Base-by-base conservation (phyloP, 2,888 invertebrate genomes). In the Eustalomyia histrio region DNA sequence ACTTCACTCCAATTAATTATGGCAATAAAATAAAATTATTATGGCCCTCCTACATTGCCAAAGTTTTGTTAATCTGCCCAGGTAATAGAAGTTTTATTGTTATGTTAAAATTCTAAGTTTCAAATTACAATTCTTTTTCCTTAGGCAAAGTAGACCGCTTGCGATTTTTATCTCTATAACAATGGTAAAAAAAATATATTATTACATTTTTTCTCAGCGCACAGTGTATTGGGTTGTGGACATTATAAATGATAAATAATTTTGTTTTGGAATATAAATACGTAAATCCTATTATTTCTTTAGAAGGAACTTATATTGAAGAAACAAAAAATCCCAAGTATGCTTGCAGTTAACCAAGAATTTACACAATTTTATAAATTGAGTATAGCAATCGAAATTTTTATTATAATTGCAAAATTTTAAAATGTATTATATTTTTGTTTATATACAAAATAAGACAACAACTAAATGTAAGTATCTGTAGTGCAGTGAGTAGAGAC, bases 111-210 rank as follows among this genome's bases (percentile, higher is more conserved):
- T 55, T 63, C 17, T 12, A 39, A 58, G 8, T 24, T 35, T 24
- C 12, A 18, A 33, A 67, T 78, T 60, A 60, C 43, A 60, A 53
- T 67, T 67, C 39, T 43, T 24, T 29, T 71, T 55, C 39, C n/a
- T 57, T 64, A 61, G 55, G 57, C 58, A 68, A 79, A 74, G 14
- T 57, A 73, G 63, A 74, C 63, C 68, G 52, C 73, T 50, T 68
- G 64, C 68, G 79, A 74, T 79, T 52, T 43, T 39, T 64, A 79
- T 74, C 79, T 68, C 14, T 10, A 16, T 58, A 72, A 61, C 18
- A 72, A 67, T 47, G 29, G n/a, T 10, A 47, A 57, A 43, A 14
- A 67, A 55, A 55, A 55, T 65, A 16, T 67, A 67, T 67, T 53
- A 69, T 60, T 69, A 69, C 33, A 24, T 24, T 43, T 39, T 29